Evolutionary conservation across 2,888 invertebrate species (phyloP), one percentile per base, ranked within the genome.

Genomic region (Nemotelus pantherinus): DNA sequence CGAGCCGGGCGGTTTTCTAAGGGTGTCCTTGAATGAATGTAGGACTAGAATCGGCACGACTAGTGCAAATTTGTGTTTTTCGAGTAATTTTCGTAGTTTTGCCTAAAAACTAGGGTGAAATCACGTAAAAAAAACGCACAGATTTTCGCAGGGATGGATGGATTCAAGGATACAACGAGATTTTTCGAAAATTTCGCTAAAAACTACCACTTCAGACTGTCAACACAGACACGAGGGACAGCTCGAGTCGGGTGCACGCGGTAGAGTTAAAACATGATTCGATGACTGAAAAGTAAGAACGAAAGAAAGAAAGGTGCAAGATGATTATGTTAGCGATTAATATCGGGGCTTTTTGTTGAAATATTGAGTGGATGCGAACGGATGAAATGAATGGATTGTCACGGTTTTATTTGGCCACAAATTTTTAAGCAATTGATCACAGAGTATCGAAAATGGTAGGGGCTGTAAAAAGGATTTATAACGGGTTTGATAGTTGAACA

Each of bases 201-300:
- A 81, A 80, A 80, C 80, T 80, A 77, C 76, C 79, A 81, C 81
- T 82, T 80, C 79, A 81, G 79, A 77, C 78, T 82, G 82, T 81
- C 82, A 82, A 81, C 82, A 81, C 65, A 77, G 50, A 41, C 68
- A 68, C 6, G 68, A 43, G 7, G 25, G 25, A 63, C 2, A n/a
- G 63, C 43, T 43, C 9, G 63, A 10, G 45, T 44, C 55, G 68
- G 10, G 55, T 70, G 70, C 47, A 43, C 70, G 70, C 55, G 70
- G 70, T 70, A 53, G 70, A 70, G 70, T 70, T 70, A 70, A 70
- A 55, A 47, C 6, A 55, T n/a, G 3, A 41, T 70, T 70, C 58
- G 57, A 72, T 45, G 72, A 10, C 41, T 9, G 9, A 55, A 58
- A 25, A 25, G 25, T 25, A 25, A 25, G 25, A 25, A 25, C 25